These are phyloP conservation scores for Eulithis testata DNA, from an alignment of 2,888 invertebrate species.

Conservation along the genomic window DNA sequence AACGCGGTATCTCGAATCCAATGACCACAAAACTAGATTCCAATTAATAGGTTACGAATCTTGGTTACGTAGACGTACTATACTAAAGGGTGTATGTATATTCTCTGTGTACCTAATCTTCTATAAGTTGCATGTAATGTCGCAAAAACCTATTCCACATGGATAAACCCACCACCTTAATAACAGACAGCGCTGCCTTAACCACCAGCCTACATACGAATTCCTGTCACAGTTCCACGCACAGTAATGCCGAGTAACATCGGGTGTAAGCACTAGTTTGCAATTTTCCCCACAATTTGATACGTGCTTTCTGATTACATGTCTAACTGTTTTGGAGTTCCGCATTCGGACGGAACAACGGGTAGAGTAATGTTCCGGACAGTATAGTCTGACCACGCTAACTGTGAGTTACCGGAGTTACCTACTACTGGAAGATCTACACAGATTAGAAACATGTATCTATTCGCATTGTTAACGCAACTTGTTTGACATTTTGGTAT, in stretches of 20 bases:
- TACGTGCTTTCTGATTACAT: constrained; percentile 59
- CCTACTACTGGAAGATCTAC: too few relatives aligned
- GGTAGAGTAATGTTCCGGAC: constrained; percentile 24
- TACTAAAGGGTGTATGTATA: too few relatives aligned
- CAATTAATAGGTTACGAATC: too few relatives aligned
- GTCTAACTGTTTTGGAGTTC: constrained; percentile 46
- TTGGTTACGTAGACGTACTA: too few relatives aligned
- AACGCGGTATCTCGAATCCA: too few relatives aligned
- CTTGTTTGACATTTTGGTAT: too few relatives aligned
- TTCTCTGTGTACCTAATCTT: too few relatives aligned
- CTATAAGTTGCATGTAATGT: neutral
- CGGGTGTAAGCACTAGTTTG: constrained; percentile 47
- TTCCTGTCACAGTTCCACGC: constrained; percentile 57
- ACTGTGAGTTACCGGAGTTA: too few relatives aligned
- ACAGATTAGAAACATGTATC: too few relatives aligned
- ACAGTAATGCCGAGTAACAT: constrained; percentile 64
- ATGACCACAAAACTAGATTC: too few relatives aligned
- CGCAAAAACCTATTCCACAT: constrained; percentile 16
- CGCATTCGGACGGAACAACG: constrained; percentile 41
- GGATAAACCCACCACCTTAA: neutral
- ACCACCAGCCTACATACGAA: constrained; percentile 36
- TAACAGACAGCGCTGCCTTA: constrained; percentile 13
- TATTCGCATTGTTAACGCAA: too few relatives aligned
- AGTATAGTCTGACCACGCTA: neutral
- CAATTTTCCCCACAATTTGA: constrained; percentile 81